These are phyloP conservation scores for Stenchaetothrips biformis DNA, from an alignment of 2,888 invertebrate species.

Conservation along the genomic window DNA sequence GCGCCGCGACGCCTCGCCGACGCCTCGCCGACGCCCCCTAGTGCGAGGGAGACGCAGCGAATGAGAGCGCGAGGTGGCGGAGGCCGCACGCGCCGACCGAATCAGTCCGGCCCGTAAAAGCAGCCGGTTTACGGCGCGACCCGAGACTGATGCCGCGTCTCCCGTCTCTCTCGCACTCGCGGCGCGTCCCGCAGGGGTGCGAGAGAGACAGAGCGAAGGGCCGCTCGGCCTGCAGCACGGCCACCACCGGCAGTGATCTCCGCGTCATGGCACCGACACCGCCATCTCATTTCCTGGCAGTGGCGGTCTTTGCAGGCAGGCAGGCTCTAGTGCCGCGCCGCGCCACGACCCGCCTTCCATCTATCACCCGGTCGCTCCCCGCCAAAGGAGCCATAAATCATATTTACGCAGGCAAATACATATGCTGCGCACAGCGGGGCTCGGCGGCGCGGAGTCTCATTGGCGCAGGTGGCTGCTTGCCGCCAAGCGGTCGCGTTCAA, in stretches of 20 bases:
- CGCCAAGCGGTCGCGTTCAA: neutral
- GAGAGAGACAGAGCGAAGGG: too few relatives aligned
- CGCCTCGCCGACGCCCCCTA: too few relatives aligned
- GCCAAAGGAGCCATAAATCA: conserved; percentile 8
- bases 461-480: conserved; percentile 11
- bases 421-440: neutral
- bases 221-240: neutral
- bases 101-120: too few relatives aligned
- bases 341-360: neutral
- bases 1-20: too few relatives aligned
- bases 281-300: conserved; percentile 15
- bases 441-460: neutral
- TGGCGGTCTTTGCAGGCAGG: neutral
- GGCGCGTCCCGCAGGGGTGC: neutral
- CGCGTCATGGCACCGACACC: neutral
- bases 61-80: too few relatives aligned
- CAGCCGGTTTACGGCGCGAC: too few relatives aligned
- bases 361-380: conserved; percentile 2
- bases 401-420: conserved; percentile 18
- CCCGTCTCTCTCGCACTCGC: too few relatives aligned
- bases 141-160: too few relatives aligned
- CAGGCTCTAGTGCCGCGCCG: neutral
- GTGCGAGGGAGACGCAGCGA: too few relatives aligned
- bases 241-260: neutral
- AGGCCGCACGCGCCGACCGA: too few relatives aligned